These are phyloP conservation scores for Prunella himalayana DNA, from an alignment of 2,113 vertebrate species.

Conservation along the genomic window DNA sequence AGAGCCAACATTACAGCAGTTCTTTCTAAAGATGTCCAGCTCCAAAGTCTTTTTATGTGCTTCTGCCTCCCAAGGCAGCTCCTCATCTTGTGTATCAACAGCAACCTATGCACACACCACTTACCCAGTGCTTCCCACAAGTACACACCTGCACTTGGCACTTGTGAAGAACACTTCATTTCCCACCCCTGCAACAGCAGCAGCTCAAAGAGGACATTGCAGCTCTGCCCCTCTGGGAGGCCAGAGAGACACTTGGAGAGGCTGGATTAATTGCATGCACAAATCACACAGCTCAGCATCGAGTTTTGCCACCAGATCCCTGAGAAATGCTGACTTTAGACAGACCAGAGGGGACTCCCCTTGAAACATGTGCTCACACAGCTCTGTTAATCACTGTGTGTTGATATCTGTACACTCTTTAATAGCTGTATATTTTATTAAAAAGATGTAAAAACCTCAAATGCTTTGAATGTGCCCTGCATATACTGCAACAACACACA, in stretches of 20 bases:
- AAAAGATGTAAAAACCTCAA: not conserved
- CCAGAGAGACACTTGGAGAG: not conserved
- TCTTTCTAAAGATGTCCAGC: not conserved
- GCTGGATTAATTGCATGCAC: not conserved
- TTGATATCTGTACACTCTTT: not conserved
- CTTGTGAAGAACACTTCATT: not conserved
- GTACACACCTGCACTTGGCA: not conserved
- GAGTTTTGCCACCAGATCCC: not conserved
- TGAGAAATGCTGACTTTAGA: not conserved
- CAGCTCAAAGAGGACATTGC: not conserved
- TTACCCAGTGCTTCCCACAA: not conserved
- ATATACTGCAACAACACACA: not conserved
- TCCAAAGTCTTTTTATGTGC: not conserved
- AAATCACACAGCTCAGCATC: not conserved
- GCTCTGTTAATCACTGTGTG: not conserved
- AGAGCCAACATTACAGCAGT: not conserved
- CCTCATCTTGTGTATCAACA: not conserved
- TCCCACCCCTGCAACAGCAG: not conserved
- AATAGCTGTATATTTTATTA: not conserved
- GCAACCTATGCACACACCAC: rapidly evolving
- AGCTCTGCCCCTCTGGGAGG: not conserved
- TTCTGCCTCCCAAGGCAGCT: not conserved
- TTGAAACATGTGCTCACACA: not conserved
- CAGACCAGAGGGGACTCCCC: not conserved
- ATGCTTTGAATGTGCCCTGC: not conserved